phyloP scores from a whole-genome alignment of 1,140 invertebrate species.

The Neoseiulus cucumeris region DNA sequence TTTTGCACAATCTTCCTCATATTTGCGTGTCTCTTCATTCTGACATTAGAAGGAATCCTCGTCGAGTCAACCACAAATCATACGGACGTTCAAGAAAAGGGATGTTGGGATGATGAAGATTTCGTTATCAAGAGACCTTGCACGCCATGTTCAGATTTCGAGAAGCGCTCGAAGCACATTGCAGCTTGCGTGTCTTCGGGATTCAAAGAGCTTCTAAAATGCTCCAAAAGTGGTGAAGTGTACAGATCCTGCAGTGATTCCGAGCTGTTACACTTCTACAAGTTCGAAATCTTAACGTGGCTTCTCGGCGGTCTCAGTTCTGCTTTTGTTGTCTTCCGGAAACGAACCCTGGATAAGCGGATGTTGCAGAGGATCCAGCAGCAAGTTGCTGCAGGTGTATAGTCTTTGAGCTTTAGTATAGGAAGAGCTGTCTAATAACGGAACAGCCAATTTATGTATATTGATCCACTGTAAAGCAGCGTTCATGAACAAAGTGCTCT shows the following conservation, averaged over 20 bases:
- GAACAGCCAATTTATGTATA: too few relatives aligned
- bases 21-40: neutral
- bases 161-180: conserved; percentile 37
- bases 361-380: conserved; percentile 39
- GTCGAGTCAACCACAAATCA: neutral
- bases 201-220: conserved; percentile 45
- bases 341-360: conserved; percentile 36
- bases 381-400: conserved; percentile 31
- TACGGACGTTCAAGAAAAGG: conserved; percentile 13
- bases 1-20: neutral
- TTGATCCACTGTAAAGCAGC: too few relatives aligned
- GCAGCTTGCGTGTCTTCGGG: conserved; percentile 45
- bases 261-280: conserved; percentile 46
- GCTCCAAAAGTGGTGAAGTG: conserved; percentile 43
- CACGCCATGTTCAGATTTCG: conserved; percentile 44
- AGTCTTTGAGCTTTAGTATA: neutral
- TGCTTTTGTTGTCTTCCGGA: conserved; percentile 33
- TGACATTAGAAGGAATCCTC: neutral
- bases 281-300: conserved; percentile 55
- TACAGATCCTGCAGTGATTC: conserved; percentile 36
- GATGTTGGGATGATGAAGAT: conserved; percentile 21
- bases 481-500: too few relatives aligned
- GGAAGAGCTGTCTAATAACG: too few relatives aligned
- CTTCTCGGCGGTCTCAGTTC: conserved; percentile 40
- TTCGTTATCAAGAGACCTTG: conserved; percentile 19